These are phyloP conservation scores for Cyclophora punctaria DNA, from an alignment of 2,888 invertebrate genomes.

Conservation along the genomic window DNA sequence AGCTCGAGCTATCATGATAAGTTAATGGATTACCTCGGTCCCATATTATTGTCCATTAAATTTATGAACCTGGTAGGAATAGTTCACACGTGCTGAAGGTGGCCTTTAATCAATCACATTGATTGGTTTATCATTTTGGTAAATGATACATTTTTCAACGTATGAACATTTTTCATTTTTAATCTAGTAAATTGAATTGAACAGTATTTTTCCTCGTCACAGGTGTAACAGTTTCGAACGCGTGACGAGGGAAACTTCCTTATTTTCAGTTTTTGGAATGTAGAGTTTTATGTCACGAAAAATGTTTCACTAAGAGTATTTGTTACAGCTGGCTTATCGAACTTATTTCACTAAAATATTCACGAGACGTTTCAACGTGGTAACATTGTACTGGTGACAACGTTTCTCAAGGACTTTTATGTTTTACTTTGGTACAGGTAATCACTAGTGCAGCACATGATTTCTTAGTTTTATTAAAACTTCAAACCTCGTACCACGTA, in stretches of 20 bases:
- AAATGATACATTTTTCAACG: slow-evolving; percentile 5
- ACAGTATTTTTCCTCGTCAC: slow-evolving; percentile 9
- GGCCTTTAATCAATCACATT: slow-evolving; percentile 6
- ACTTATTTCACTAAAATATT: background rate
- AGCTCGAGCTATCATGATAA: too few relatives aligned
- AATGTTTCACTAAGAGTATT: background rate
- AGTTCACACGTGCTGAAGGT: background rate
- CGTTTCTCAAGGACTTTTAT: background rate
- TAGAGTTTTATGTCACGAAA: background rate
- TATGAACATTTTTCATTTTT: slow-evolving; percentile 11
- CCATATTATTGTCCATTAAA: background rate
- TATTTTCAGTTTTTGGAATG: background rate
- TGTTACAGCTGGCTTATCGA: background rate
- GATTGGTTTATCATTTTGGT: slow-evolving; percentile 7
- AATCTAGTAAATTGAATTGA: slow-evolving; percentile 20
- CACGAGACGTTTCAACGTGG: background rate
- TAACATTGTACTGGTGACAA: background rate
- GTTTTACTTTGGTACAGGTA: too few relatives aligned
- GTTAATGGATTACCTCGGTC: too few relatives aligned
- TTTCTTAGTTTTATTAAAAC: background rate
- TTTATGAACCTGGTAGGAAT: background rate
- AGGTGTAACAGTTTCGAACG: slow-evolving; percentile 11
- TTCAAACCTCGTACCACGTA: background rate
- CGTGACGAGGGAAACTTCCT: slow-evolving; percentile 3
- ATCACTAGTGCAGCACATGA: too few relatives aligned